A percentile compares a stretch with the other conserved stretches of the same genome.
Conservation (phyloP, 2,888 invertebrate species). For the Phortica okadai region DNA sequence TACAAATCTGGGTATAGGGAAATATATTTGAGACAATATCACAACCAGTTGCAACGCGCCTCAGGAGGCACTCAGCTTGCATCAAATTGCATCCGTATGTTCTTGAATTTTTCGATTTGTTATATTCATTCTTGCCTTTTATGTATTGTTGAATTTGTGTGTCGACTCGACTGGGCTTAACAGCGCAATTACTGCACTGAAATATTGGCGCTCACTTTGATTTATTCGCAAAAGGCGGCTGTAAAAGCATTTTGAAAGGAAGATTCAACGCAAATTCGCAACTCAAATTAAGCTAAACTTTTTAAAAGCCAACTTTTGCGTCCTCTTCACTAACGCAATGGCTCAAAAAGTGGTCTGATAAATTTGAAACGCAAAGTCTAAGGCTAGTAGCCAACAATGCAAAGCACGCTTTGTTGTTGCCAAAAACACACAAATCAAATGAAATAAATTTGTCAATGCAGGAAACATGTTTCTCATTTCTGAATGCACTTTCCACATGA, state of each 20-base stretch:
- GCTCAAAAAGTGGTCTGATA: no score
- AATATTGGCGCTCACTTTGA: conserved; percentile 71
- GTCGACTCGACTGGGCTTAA: conserved; percentile 21
- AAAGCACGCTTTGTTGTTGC: not conserved
- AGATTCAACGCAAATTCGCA: no score
- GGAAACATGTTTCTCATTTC: conserved; percentile 4
- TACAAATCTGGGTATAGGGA: not conserved
- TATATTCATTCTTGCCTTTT: conserved; percentile 42
- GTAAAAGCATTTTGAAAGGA: no score
- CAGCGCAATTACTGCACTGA: conserved; percentile 63
- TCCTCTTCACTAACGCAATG: no score
- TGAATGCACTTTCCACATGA: conserved; percentile 41
- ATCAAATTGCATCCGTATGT: conserved; percentile 58
- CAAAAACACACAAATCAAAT: conserved; percentile 21
- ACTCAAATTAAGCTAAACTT: no score
- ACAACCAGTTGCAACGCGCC: conserved; percentile 2
- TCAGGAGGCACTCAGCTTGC: conserved; percentile 36
- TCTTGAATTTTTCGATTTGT: conserved; percentile 53
- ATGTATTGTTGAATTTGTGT: conserved; percentile 18
- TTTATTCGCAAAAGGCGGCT: conserved; percentile 62
- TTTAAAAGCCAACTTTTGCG: no score
- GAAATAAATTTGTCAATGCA: conserved; percentile 27
- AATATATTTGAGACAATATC: conserved; percentile 10
- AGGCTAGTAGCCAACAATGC: not conserved
- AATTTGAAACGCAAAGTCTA: no score